Evolutionary conservation across 1,140 invertebrate genomes (phyloP).

Genomic region (Cepaea nemoralis): DNA sequence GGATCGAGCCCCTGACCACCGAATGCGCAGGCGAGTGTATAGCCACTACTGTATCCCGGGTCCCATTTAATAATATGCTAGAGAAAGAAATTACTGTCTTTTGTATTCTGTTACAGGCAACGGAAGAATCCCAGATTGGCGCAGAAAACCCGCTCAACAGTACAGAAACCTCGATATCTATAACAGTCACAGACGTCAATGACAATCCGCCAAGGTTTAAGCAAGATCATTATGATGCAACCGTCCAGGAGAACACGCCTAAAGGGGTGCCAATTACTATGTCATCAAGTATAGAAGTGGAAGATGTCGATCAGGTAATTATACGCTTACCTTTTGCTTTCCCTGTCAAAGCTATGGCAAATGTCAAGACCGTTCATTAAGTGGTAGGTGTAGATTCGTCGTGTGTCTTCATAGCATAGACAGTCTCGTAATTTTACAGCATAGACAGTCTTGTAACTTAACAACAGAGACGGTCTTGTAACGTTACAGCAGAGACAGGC

Average conservation of each 20-base stretch:
- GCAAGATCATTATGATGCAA: slow-evolving; percentile 81
- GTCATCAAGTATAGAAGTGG: slow-evolving; percentile 86
- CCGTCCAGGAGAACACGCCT: slow-evolving; percentile 76
- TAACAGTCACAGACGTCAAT: slow-evolving; percentile 79
- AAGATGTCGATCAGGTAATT: slow-evolving; percentile 44
- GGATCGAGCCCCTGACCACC: no score
- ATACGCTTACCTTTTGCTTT: background rate
- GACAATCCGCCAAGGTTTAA: slow-evolving; percentile 59
- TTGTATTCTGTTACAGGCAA: slow-evolving; percentile 27
- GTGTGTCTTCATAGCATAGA: no score
- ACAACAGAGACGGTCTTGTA: no score
- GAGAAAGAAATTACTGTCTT: no score
- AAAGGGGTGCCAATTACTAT: slow-evolving; percentile 88
- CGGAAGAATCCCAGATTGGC: slow-evolving; percentile 27
- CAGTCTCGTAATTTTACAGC: no score
- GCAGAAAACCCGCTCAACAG: slow-evolving; percentile 58
- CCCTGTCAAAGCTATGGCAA: background rate
- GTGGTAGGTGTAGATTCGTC: no score
- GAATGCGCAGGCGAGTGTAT: no score
- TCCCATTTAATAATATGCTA: no score
- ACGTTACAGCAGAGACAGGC: no score
- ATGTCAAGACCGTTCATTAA: no score
- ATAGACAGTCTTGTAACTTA: no score
- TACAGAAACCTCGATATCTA: slow-evolving; percentile 87
- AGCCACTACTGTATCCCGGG: no score